Conservation (phyloP, 2,113 vertebrate genomes). For the Thalassoma bifasciatum region DNA sequence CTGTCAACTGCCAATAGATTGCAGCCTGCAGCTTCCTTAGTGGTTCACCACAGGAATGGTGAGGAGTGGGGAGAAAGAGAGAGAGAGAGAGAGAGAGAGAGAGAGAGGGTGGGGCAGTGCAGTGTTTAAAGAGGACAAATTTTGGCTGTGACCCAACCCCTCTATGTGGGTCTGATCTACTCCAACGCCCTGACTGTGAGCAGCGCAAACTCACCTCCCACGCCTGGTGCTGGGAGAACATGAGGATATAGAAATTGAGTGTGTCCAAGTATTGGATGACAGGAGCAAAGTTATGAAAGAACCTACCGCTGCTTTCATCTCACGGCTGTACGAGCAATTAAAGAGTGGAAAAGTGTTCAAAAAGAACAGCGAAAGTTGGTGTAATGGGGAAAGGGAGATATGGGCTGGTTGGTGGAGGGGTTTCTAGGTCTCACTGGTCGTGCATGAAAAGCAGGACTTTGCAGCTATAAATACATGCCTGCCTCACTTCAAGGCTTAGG, state of each 20-base stretch:
- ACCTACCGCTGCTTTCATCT: constrained; percentile 3
- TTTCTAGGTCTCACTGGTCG: constrained; percentile 50
- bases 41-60: constrained; percentile 70
- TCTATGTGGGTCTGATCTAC: constrained; percentile 62
- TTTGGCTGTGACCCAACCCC: constrained; percentile 65
- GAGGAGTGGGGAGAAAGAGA: constrained; percentile 48
- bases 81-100: constrained; percentile 34
- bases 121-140: constrained; percentile 63
- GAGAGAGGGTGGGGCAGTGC: constrained; percentile 67
- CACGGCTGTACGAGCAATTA: background rate
- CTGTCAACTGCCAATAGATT: constrained; percentile 60
- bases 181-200: constrained; percentile 33
- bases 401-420: constrained; percentile 19
- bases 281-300: background rate
- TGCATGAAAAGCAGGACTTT: constrained; percentile 45
- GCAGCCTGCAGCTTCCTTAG: constrained; percentile 65
- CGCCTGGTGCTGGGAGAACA: background rate
- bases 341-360: background rate
- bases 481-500: background rate
- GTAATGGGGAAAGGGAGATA: constrained; percentile 8
- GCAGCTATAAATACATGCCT: constrained; percentile 62
- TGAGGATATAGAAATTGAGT: constrained; percentile 5
- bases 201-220: constrained; percentile 23
- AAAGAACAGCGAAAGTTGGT: background rate
- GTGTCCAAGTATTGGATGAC: constrained; percentile 9